Base-by-base conservation (phyloP, 2,797 vertebrate genomes). In the Percopsis omiscomaycus region DNA sequence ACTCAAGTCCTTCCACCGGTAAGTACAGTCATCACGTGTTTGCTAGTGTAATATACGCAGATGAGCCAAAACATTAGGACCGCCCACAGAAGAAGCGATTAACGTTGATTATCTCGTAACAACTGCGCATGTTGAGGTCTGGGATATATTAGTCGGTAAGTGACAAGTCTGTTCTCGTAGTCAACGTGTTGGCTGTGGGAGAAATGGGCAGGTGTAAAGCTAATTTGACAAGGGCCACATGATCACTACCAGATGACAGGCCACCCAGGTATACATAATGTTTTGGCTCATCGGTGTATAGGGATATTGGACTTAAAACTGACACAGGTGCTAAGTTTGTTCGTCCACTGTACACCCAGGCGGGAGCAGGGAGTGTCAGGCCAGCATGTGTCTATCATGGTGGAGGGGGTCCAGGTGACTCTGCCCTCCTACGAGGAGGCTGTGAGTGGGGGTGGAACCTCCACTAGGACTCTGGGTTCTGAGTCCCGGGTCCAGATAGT, bases 381-480 rank as follows among this genome's bases (percentile, higher is more conserved):
- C 28, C 95, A 98, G 81, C 94, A 95, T 0, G 94, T 97, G 57
- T 97, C 96, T 3, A 97, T 98, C 83, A 90, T 96, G 92, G 97
- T 98, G 80, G 97, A 98, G 73, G 97, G 96, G 44, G 95, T 98
- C 61, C 96, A 97, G 69, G 96, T 98, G 64, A 92, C 94, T 12
- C 87, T 98, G 61, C 97, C 97, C 0, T 97, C 97, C 0, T 98
- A 98, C 0, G 97, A 98, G 76, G 97, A 98, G 80, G 96, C 97
- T 0, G 95, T 98, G 45, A 95, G 93, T 2, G 90, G 91, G 4
- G 92, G 92, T 46, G 92, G 91, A 3, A 6, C 61, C 42, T 32
- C 81, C 4, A 12, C 69, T 5, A 66, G 83, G 4, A 81, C 94
- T 67, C 92, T 91, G 5, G 90, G 88, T 29, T 89, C 93, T 0